These are phyloP conservation scores for Cyprinodon tularosa DNA, from an alignment of 2,113 vertebrate species.

Conservation along the genomic window DNA sequence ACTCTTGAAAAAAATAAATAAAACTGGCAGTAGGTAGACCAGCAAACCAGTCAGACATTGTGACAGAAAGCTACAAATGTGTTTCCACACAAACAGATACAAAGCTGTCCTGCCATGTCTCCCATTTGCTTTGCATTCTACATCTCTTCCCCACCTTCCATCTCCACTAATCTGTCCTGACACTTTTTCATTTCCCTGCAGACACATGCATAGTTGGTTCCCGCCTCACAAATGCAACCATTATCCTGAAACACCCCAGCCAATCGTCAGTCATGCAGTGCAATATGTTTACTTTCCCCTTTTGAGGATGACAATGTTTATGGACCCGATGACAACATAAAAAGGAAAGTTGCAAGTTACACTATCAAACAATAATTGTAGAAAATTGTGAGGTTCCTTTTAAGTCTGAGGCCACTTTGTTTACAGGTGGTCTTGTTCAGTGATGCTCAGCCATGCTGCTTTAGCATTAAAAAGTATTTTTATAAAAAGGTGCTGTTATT, in stretches of 20 bases:
- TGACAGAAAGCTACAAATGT: conserved; percentile 29
- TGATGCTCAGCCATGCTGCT: conserved; percentile 11
- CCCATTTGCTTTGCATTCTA: conserved; percentile 23
- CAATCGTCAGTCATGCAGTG: neutral
- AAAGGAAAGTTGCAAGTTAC: conserved; percentile 6
- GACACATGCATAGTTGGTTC: conserved; percentile 2
- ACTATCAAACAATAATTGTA: conserved; percentile 31
- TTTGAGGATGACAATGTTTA: conserved; percentile 37
- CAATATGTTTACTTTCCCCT: conserved; percentile 38
- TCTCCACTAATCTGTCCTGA: conserved; percentile 44
- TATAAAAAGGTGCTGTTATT: neutral
- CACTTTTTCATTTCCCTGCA: conserved; percentile 44
- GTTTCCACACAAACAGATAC: conserved; percentile 11
- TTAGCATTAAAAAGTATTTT: no score
- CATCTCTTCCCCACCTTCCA: neutral
- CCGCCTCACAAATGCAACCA: conserved; percentile 29
- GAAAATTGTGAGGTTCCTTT: conserved; percentile 30
- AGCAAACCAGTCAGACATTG: conserved; percentile 27
- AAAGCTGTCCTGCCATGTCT: conserved; percentile 9
- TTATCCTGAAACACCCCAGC: conserved; percentile 23
- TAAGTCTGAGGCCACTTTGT: conserved; percentile 3
- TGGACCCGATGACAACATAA: neutral
- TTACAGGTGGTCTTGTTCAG: neutral
- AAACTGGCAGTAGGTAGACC: conserved; percentile 37
- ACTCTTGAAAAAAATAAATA: conserved; percentile 5